Conservation (phyloP, 2,888 invertebrate species). For the Hartigia nigra region DNA sequence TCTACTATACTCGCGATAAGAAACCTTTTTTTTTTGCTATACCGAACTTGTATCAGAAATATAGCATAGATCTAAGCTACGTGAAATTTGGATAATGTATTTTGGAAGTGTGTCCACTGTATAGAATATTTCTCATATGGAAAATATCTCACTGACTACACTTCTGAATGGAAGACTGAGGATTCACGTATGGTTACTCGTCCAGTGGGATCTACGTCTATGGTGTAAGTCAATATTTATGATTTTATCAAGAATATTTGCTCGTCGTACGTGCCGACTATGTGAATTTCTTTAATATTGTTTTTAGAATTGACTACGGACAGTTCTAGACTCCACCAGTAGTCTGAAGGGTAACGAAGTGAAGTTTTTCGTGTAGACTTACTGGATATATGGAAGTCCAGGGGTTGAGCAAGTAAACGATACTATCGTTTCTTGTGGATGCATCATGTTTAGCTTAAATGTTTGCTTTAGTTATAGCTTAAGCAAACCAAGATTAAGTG, state of each 20-base stretch:
- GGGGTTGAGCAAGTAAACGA: neutral
- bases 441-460: neutral
- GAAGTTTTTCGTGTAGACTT: neutral
- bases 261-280: neutral
- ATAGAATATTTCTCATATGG: too few species aligned
- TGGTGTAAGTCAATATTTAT: neutral
- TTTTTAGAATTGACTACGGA: neutral
- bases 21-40: too few species aligned
- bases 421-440: neutral
- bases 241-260: neutral
- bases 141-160: too few species aligned
- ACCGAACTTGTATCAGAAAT: too few species aligned
- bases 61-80: too few species aligned
- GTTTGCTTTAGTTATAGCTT: neutral
- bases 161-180: too few species aligned
- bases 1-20: too few species aligned
- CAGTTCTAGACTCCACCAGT: neutral
- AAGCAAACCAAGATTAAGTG: neutral
- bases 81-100: too few species aligned
- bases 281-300: neutral
- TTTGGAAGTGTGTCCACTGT: too few species aligned
- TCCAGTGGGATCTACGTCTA: neutral
- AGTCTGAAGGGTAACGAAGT: neutral
- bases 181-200: neutral
- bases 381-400: neutral